Evolutionary conservation across 2,797 vertebrate species (phyloP), one percentile per base, ranked within the genome.

Genomic region (Centroberyx gerrardi): DNA sequence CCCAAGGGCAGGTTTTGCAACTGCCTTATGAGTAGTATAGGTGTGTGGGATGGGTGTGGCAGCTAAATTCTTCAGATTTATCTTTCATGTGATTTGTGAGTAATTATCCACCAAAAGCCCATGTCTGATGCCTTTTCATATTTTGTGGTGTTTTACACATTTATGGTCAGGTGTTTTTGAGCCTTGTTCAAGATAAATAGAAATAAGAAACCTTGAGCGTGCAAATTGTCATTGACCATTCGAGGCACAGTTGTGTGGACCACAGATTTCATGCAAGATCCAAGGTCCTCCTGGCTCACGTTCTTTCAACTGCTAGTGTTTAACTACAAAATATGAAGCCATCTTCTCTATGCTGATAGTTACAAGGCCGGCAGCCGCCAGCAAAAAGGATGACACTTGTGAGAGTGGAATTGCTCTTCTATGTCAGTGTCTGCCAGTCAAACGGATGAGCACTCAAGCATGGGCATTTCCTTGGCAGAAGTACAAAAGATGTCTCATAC

Each of bases 1-100:
- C 94, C 90, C 52, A 0, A 84, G 87, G 95, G 90, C 86, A 90
- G 89, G 80, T 93, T 94, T 93, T 92, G 82, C 78, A 91, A 78
- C 90, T 90, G 91, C 83, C 81, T 93, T 78, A 76, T 86, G 80
- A 73, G 77, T 66, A 87, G 84, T 27, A 49, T 73, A 84, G 86
- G 87, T 89, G 79, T 86, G 90, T 84, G 72, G 67, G 71, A 85
- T 78, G 78, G 89, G 94, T 92, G 94, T 88, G 90, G 90, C 83
- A 64, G 74, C 78, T 53, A 60, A 86, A 93, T 92, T 91, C 90
- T 78, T 92, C 55, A 81, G 89, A 90, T 90, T 91, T 74, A 88
- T 80, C 82, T 89, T 91, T 88, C 87, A 81, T 82, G 59, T 75
- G 87, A 78, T 81, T 85, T 88, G 82, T 93, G 87, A 56, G 75